Conservation (phyloP, 1,140 invertebrate genomes). For the Achatina immaculata region DNA sequence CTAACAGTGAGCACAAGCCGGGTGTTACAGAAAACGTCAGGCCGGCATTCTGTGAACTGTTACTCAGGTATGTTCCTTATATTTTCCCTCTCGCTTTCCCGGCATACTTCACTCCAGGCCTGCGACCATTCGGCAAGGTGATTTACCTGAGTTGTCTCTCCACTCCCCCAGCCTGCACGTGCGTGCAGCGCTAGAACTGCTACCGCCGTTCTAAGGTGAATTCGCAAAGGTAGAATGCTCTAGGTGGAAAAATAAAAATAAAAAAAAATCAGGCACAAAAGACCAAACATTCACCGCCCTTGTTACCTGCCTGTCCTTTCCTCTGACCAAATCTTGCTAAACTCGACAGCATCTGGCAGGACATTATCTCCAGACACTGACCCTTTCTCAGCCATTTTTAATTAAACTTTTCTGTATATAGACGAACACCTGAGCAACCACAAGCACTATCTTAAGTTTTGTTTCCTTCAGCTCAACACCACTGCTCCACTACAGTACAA, state of each 20-base stretch:
- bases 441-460: too few relatives aligned
- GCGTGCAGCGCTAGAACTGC: background rate
- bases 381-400: too few relatives aligned
- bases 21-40: background rate
- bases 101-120: constrained; percentile 1
- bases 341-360: background rate
- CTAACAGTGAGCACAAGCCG: background rate
- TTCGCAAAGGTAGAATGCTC: background rate
- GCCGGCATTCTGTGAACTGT: background rate
- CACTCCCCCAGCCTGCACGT: background rate
- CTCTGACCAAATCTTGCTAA: background rate
- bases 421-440: too few relatives aligned
- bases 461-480: too few relatives aligned
- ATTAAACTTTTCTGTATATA: too few relatives aligned
- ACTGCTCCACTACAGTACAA: too few relatives aligned
- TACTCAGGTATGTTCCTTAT: background rate
- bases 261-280: background rate
- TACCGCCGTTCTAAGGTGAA: background rate
- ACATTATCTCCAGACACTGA: too few relatives aligned
- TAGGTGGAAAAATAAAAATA: background rate
- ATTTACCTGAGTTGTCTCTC: background rate
- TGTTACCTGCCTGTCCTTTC: background rate
- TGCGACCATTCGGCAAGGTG: background rate
- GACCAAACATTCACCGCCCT: background rate
- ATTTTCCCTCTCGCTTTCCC: background rate